Conservation (phyloP, 1,140 invertebrate genomes). For the Drosophila ananassae region DNA sequence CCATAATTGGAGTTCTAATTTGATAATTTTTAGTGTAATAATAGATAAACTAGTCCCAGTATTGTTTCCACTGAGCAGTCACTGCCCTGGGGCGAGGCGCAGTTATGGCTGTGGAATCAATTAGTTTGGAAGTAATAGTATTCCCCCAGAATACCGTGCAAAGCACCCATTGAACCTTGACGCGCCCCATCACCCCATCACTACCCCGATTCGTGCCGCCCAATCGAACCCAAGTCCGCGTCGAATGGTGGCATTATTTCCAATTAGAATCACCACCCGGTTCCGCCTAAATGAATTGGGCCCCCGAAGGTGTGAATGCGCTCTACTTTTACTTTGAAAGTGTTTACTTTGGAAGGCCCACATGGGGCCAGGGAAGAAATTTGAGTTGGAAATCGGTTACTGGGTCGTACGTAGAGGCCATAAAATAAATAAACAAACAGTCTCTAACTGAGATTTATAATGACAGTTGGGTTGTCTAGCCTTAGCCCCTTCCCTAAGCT, state of each 20-base stretch:
- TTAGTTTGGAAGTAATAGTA: slow-evolving; percentile 32
- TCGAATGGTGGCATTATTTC: slow-evolving; percentile 45
- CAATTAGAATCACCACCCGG: slow-evolving; percentile 42
- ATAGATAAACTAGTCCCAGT: too few relatives aligned
- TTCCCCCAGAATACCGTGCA: slow-evolving; percentile 26
- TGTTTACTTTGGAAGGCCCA: background rate
- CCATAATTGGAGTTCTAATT: background rate
- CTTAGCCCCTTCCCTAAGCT: too few relatives aligned
- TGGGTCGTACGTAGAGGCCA: slow-evolving; percentile 20
- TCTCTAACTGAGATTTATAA: slow-evolving; percentile 66
- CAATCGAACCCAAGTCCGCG: slow-evolving; percentile 15
- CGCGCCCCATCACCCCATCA: background rate
- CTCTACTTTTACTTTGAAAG: background rate
- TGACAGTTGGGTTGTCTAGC: slow-evolving; percentile 17
- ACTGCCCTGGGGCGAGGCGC: background rate
- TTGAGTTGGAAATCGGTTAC: slow-evolving; percentile 44
- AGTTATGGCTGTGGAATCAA: slow-evolving; percentile 17
- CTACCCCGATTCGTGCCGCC: background rate
- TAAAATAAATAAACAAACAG: slow-evolving; percentile 11
- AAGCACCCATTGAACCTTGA: slow-evolving; percentile 58
- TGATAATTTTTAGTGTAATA: too few relatives aligned
- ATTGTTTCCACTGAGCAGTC: too few relatives aligned
- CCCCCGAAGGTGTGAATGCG: slow-evolving; percentile 27
- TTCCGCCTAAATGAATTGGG: slow-evolving; percentile 53
- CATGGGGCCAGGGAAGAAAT: background rate